These are phyloP conservation scores for Echiichthys vipera DNA, from an alignment of 2,797 vertebrate species.

Conservation along the genomic window DNA sequence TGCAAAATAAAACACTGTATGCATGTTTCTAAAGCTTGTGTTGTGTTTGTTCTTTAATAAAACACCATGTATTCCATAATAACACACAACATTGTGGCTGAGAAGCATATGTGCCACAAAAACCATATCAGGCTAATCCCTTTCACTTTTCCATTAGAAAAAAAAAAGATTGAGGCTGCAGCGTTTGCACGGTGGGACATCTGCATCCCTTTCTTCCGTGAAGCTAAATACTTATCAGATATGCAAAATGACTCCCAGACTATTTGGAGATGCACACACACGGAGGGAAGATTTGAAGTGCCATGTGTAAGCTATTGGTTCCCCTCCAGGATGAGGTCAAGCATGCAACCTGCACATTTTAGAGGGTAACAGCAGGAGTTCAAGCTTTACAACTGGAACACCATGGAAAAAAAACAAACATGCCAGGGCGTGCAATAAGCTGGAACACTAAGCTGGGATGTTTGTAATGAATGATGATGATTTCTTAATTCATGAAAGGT, in stretches of 20 bases:
- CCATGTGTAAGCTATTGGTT: conserved; percentile 79
- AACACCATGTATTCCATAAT: conserved; percentile 23
- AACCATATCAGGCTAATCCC: conserved; percentile 37
- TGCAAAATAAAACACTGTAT: conserved; percentile 88
- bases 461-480: background rate
- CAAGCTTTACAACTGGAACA: conserved; percentile 64
- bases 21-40: conserved; percentile 85
- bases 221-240: conserved; percentile 74
- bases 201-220: conserved; percentile 30
- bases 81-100: conserved; percentile 12
- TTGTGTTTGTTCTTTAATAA: conserved; percentile 37
- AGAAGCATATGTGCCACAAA: conserved; percentile 31
- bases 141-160: conserved; percentile 17
- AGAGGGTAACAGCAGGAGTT: conserved; percentile 67
- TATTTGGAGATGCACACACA: conserved; percentile 68
- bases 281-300: conserved; percentile 47
- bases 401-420: conserved; percentile 50
- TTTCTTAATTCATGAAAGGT: conserved; percentile 65
- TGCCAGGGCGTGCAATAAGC: conserved; percentile 42
- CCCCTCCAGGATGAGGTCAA: conserved; percentile 72
- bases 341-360: conserved; percentile 74
- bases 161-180: conserved; percentile 13
- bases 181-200: conserved; percentile 47
- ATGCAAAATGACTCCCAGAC: conserved; percentile 80
- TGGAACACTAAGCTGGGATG: conserved; percentile 52